Evolutionary conservation across 2,888 invertebrate species (phyloP).

Genomic region (Branchellion lobata): DNA sequence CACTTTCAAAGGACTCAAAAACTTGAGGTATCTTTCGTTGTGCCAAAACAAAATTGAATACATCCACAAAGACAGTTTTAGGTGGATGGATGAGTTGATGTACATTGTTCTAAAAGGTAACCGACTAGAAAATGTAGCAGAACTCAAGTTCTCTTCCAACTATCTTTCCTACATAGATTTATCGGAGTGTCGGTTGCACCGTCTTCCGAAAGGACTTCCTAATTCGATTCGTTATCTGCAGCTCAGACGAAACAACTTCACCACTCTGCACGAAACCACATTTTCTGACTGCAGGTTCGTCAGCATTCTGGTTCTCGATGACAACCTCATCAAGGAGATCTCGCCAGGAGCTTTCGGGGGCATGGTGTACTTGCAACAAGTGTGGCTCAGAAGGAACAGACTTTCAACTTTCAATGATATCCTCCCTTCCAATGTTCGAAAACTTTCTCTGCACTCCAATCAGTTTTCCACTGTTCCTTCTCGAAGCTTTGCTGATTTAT

Average conservation of each 20-base stretch:
- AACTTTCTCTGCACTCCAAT: slow-evolving; percentile 77
- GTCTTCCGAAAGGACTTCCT: slow-evolving; percentile 50
- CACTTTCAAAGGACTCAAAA: slow-evolving; percentile 49
- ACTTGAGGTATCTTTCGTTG: slow-evolving; percentile 49
- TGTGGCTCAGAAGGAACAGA: slow-evolving; percentile 78
- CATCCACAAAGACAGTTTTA: slow-evolving; percentile 48
- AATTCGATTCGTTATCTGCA: slow-evolving; percentile 51
- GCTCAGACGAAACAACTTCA: slow-evolving; percentile 51
- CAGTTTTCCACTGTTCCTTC: slow-evolving; percentile 64
- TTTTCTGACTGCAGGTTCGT: slow-evolving; percentile 64
- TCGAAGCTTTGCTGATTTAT: slow-evolving; percentile 28
- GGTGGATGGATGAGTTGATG: slow-evolving; percentile 46
- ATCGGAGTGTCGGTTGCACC: slow-evolving; percentile 50
- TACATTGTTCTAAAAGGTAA: slow-evolving; percentile 50
- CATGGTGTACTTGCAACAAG: slow-evolving; percentile 75
- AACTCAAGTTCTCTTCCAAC: slow-evolving; percentile 48
- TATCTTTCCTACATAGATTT: slow-evolving; percentile 51
- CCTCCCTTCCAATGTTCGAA: slow-evolving; percentile 75
- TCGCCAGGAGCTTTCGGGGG: slow-evolving; percentile 84
- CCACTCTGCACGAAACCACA: slow-evolving; percentile 31
- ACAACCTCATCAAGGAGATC: slow-evolving; percentile 74
- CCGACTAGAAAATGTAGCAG: slow-evolving; percentile 39
- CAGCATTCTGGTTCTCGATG: slow-evolving; percentile 77
- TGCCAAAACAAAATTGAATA: slow-evolving; percentile 48
- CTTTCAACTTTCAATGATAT: slow-evolving; percentile 71